Conservation (phyloP, 1,140 invertebrate genomes). For the Alviniconcha marisindica region DNA sequence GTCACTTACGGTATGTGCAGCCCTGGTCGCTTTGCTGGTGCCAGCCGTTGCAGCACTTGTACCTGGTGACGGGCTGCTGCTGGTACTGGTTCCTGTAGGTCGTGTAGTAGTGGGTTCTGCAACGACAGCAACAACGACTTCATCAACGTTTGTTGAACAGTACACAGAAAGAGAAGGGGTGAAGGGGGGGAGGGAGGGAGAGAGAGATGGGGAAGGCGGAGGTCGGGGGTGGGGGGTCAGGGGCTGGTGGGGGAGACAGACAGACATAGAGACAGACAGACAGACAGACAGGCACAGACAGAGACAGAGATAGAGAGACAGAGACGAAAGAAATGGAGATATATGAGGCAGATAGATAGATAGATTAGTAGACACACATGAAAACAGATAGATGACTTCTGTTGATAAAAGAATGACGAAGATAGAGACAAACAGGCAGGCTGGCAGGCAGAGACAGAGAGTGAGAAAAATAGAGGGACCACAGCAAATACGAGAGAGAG, state of each 20-base stretch:
- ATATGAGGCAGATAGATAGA: too few species aligned
- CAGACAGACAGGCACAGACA: not conserved
- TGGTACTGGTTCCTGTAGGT: constrained; percentile 73
- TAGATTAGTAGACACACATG: too few species aligned
- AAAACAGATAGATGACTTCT: too few species aligned
- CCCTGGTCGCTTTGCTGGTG: constrained; percentile 64
- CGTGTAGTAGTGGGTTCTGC: constrained; percentile 77
- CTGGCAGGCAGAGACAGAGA: too few species aligned
- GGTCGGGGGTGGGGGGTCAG: too few species aligned
- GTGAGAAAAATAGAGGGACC: not conserved
- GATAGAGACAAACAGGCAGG: too few species aligned
- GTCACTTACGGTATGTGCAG: constrained; percentile 58
- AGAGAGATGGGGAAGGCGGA: too few species aligned
- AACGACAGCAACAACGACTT: constrained; percentile 44
- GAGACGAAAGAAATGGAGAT: too few species aligned
- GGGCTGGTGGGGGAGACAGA: not conserved
- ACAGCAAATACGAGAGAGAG: not conserved
- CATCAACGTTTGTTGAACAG: not conserved
- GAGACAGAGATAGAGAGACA: too few species aligned
- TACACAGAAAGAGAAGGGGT: too few species aligned
- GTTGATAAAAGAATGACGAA: too few species aligned
- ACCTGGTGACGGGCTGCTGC: constrained; percentile 67
- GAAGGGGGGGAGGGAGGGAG: too few species aligned
- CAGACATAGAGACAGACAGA: not conserved
- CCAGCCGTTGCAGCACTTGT: constrained; percentile 78